phyloP scores from a whole-genome alignment of 2,797 vertebrate genomes.

The Linurgus olivaceus region DNA sequence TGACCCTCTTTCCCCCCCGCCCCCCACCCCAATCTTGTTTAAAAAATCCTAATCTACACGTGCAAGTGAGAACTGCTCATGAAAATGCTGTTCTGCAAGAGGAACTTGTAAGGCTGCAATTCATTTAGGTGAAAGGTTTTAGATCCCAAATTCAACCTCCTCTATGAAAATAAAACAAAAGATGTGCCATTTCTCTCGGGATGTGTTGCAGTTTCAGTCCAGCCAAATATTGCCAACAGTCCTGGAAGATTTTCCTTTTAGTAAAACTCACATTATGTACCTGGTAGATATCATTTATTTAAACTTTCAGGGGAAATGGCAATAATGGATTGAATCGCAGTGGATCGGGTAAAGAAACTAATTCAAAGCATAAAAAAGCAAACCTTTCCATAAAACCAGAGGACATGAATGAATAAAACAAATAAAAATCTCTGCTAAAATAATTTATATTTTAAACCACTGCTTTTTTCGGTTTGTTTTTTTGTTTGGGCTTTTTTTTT shows the following conservation, averaged over 20 bases:
- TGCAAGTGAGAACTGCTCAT: not conserved
- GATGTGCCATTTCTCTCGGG: slow-evolving; percentile 23
- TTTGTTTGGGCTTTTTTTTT: not conserved
- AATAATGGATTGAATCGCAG: not conserved
- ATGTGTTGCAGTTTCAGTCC: slow-evolving; percentile 13
- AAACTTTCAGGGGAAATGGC: slow-evolving; percentile 27
- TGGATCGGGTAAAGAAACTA: not conserved
- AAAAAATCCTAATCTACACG: not conserved
- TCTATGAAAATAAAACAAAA: slow-evolving; percentile 51
- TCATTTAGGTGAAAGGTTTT: slow-evolving; percentile 34
- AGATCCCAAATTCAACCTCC: slow-evolving; percentile 30
- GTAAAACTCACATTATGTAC: slow-evolving; percentile 30
- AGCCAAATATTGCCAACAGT: slow-evolving; percentile 31
- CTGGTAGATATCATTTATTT: slow-evolving; percentile 9
- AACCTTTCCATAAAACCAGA: not conserved
- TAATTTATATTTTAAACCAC: not conserved
- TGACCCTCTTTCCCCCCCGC: not conserved
- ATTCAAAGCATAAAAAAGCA: slow-evolving; percentile 15
- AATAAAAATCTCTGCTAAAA: slow-evolving; percentile 9
- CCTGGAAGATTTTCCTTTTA: slow-evolving; percentile 39
- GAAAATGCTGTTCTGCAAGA: not conserved
- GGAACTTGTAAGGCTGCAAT: slow-evolving; percentile 16
- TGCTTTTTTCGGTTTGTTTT: not conserved
- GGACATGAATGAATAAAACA: slow-evolving; percentile 23
- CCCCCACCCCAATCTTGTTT: not conserved